These are phyloP conservation scores for Gymnogyps californianus DNA, from an alignment of 2,113 vertebrate species.

Conservation along the genomic window DNA sequence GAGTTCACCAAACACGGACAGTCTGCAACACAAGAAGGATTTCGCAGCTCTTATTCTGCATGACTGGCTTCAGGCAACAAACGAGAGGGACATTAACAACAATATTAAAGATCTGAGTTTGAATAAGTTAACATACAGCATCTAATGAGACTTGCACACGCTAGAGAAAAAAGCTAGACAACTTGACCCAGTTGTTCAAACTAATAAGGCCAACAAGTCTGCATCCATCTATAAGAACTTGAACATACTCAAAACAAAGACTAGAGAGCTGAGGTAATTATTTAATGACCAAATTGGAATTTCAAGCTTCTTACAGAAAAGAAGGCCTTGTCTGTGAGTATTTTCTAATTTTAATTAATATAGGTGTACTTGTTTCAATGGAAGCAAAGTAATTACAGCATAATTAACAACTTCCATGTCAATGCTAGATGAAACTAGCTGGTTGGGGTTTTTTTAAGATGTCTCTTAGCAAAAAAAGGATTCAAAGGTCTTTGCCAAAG, in stretches of 20 bases:
- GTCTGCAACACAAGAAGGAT: neutral
- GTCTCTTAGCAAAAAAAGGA: neutral
- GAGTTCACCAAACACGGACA: neutral
- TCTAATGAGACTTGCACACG: neutral
- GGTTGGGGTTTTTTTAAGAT: rapidly evolving
- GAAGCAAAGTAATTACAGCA: neutral
- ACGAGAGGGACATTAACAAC: neutral
- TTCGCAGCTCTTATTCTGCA: neutral
- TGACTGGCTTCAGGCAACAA: neutral
- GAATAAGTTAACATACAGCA: neutral
- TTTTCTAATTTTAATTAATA: neutral
- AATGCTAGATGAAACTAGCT: neutral
- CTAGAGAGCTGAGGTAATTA: neutral
- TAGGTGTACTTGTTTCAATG: neutral
- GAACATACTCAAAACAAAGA: neutral
- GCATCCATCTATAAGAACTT: neutral
- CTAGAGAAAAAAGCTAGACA: neutral
- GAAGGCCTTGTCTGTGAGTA: neutral
- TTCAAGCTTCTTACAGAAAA: neutral
- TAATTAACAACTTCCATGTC: neutral
- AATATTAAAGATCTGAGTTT: neutral
- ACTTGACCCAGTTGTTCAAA: neutral
- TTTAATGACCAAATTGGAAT: neutral
- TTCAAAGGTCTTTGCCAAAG: neutral
- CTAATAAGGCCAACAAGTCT: neutral